phyloP scores from a whole-genome alignment of 2,888 invertebrate genomes.

The Fragum whitleyi region DNA sequence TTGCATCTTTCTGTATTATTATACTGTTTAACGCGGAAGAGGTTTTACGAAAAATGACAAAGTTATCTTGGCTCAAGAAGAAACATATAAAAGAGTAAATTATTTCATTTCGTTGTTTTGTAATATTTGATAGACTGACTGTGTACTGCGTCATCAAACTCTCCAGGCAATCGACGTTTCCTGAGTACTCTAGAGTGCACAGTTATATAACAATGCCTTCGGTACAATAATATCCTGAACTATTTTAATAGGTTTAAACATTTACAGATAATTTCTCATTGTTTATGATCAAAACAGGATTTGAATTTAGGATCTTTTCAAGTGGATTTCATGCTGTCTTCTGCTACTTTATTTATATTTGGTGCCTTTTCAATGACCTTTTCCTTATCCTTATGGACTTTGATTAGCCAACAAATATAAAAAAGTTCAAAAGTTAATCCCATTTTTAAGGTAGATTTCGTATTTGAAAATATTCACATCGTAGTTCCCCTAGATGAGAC shows the following conservation, averaged over 20 bases:
- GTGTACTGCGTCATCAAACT: neutral
- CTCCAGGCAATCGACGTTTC: conserved; percentile 11
- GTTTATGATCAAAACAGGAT: conserved; percentile 11
- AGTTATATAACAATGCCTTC: conserved; percentile 23
- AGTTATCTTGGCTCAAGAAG: no score
- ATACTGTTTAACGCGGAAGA: no score
- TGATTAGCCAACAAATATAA: no score
- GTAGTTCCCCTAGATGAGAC: no score
- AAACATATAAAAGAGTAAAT: neutral
- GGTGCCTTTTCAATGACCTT: no score
- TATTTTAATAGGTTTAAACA: neutral
- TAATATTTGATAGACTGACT: neutral
- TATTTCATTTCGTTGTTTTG: neutral
- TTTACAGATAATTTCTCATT: conserved; percentile 3
- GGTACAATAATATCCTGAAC: neutral
- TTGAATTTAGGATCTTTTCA: neutral
- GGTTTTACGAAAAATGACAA: no score
- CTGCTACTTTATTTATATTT: neutral
- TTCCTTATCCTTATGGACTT: no score
- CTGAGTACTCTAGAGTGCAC: neutral
- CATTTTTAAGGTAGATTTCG: no score
- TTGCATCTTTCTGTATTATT: no score
- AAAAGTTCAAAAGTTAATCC: no score
- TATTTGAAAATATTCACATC: no score
- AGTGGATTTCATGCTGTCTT: conserved; percentile 14